Evolutionary conservation across 2,797 vertebrate species (phyloP), one percentile per base, ranked within the genome.

Genomic region (Crocodylus rhombifer): DNA sequence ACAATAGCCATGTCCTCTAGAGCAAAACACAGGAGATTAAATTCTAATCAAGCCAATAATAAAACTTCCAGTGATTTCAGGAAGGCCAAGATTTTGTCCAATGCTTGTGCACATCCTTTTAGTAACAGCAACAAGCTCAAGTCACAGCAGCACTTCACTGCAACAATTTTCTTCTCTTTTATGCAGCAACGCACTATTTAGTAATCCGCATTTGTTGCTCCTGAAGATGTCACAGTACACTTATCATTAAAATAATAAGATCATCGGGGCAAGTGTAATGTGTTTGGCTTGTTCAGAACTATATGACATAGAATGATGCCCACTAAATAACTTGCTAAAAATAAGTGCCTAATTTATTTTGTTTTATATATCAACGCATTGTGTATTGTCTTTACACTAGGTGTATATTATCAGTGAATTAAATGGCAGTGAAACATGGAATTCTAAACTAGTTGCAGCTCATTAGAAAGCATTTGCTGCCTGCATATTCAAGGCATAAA

Each of bases 241-340:
- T 81, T 92, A 90, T 91, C 79, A 91, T 83, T 93, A 88, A 93
- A 83, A 92, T 83, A 26, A 71, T 58, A 63, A 77, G 55, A 71
- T 79, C 80, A 61, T 17, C 56, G 21, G 80, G 92, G 64, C 60
- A 91, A 90, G 36, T 69, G 33, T 15, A 58, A 8, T 63, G 21
- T 75, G 51, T 94, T 91, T 94, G 42, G 42, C 42, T 51, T 51
- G 42, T 51, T 51, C 42, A 51, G 42, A 51, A 51, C 85, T 62
- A 75, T 63, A 63, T 15, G 42, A 4, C 6, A 55, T 88, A 88
- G 77, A 79, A 11, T 60, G 10, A 2, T 65, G 21, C 83, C 90
- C 84, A 67, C 5, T 75, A 79, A 91, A 81, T 82, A 91, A 57
- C 13, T 57, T 88, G 75, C 82, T 25, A 87, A 80, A 81, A 91